A percentile compares a stretch with the other conserved stretches of the same genome.
These are phyloP conservation scores for Nomia melanderi DNA, from an alignment of 1,140 invertebrate species.

Conservation along the genomic window DNA sequence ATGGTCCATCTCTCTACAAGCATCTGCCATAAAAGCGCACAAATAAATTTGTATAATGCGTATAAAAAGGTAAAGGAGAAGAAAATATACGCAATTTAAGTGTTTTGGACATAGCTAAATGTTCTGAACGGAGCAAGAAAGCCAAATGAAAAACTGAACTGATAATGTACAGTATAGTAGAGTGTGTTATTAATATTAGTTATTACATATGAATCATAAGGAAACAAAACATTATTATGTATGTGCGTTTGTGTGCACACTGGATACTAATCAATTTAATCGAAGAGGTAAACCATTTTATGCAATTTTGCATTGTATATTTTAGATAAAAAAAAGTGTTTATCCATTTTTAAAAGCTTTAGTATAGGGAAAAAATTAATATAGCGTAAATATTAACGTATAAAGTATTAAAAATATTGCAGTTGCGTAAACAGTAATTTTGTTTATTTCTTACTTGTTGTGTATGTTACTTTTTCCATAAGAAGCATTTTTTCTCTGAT, in stretches of 20 bases:
- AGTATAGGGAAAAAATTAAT: not conserved
- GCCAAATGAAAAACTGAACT: conserved; percentile 74
- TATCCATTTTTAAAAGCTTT: conserved; percentile 27
- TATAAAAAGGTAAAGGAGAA: conserved; percentile 22
- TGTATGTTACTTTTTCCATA: not conserved
- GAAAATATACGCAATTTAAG: conserved; percentile 38
- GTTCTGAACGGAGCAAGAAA: conserved; percentile 55
- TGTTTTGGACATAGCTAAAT: conserved; percentile 50
- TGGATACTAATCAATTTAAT: conserved; percentile 60
- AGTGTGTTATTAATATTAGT: conserved; percentile 77
- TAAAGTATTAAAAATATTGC: conserved; percentile 6
- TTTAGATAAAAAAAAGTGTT: conserved; percentile 42
- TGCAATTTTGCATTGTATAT: conserved; percentile 59
- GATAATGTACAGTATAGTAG: conserved; percentile 79
- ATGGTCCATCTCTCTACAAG: conserved; percentile 43
- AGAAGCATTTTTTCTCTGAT: not conserved
- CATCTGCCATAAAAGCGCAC: conserved; percentile 49
- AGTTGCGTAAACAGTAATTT: not conserved
- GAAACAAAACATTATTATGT: conserved; percentile 37
- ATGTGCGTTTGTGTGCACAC: conserved; percentile 38
- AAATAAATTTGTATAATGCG: conserved; percentile 46
- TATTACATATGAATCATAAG: conserved; percentile 72
- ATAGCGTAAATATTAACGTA: not conserved
- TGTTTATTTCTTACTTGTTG: not conserved
- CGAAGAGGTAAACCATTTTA: conserved; percentile 57